These are phyloP conservation scores for Acanthisitta chloris DNA, from an alignment of 2,113 vertebrate genomes.

Conservation along the genomic window DNA sequence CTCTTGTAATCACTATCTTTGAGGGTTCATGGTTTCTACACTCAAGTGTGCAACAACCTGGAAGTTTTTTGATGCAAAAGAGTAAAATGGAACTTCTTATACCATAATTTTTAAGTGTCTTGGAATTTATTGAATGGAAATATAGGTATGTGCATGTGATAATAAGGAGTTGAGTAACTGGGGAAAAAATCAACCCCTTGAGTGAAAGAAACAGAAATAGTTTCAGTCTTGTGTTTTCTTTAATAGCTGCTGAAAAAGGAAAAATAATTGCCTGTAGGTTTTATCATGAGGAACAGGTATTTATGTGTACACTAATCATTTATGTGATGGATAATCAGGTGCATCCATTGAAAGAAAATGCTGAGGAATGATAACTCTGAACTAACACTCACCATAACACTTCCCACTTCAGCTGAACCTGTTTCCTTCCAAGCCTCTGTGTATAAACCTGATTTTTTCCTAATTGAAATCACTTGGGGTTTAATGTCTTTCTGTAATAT, in stretches of 20 bases:
- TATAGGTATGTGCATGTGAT: fast-evolving
- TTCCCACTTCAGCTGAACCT: background rate
- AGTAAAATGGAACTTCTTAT: background rate
- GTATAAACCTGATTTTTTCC: background rate
- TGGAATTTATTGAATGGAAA: background rate
- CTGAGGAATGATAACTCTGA: background rate
- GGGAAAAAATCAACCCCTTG: background rate
- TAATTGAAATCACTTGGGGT: background rate
- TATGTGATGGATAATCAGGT: background rate
- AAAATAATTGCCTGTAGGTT: background rate
- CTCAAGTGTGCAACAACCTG: background rate
- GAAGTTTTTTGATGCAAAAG: background rate
- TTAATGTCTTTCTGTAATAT: background rate
- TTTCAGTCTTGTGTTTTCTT: background rate
- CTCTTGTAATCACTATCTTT: background rate
- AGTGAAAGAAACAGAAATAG: background rate
- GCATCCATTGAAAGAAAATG: background rate
- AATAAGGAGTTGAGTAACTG: background rate
- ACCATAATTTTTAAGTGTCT: background rate
- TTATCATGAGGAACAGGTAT: background rate
- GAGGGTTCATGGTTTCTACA: background rate
- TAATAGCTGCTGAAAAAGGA: background rate
- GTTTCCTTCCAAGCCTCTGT: background rate
- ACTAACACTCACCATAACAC: fast-evolving
- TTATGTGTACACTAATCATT: background rate